Evolutionary conservation across 2,888 invertebrate genomes (phyloP).

Genomic region (Ormyrus pomaceus): DNA sequence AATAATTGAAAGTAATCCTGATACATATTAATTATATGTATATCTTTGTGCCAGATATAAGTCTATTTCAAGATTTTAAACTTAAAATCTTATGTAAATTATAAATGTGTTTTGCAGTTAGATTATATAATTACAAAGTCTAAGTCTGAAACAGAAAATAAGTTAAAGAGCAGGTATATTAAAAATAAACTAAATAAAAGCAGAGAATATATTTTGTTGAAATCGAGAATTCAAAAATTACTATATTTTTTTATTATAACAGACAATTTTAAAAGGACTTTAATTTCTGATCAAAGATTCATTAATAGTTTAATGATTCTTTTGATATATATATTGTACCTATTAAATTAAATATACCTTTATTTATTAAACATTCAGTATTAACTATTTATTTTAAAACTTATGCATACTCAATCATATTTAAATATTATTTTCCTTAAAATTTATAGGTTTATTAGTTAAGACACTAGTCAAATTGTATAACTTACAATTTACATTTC

Average conservation of each 20-base stretch:
- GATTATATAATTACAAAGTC: no score
- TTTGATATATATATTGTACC: slow-evolving; percentile 1
- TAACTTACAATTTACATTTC: slow-evolving; percentile 14
- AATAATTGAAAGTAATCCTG: no score
- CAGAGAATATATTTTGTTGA: no score
- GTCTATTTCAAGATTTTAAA: no score
- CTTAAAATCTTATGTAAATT: no score
- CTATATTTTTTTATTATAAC: background rate
- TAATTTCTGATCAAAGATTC: slow-evolving; percentile 1
- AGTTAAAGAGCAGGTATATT: no score
- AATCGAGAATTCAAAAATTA: background rate
- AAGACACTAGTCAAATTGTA: background rate
- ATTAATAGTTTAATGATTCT: no score
- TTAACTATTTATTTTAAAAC: slow-evolving; percentile 22
- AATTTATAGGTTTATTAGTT: background rate
- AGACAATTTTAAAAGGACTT: background rate
- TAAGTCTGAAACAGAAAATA: no score
- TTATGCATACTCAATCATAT: background rate
- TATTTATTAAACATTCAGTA: slow-evolving; percentile 20
- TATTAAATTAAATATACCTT: background rate
- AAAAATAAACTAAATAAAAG: no score
- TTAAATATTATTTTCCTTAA: no score
- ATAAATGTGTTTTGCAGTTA: no score
- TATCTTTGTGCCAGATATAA: background rate
- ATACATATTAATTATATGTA: background rate